Evolutionary conservation across 2,888 invertebrate genomes (phyloP), one percentile per base, ranked within the genome.

Genomic region (Thelaira solivaga): DNA sequence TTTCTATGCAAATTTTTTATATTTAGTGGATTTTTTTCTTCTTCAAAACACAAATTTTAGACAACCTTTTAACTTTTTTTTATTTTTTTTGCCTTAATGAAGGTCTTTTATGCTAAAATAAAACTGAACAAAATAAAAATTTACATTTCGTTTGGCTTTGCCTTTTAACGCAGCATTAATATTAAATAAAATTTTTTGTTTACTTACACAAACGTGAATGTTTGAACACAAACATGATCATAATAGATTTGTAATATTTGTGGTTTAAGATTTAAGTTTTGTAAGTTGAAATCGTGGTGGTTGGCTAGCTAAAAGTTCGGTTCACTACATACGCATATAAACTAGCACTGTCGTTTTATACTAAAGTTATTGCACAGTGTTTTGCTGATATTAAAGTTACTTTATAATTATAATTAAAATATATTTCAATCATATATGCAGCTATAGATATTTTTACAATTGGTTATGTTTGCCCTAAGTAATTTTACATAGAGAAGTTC

Each of bases 121-220:
- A 22, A 11, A 57, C 16, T 26, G 18, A 10, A 29, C 6, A 47
- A 53, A 41, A 68, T 16, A 36, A n/a, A 49, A 72, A 67, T 61
- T 74, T 75, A 75, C 67, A 75, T 61, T 75, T 68, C 24, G 74
- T 67, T 67, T 59, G 39, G 49, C n/a, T n/a, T n/a, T n/a, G n/a
- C n/a, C 41, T 61, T 61, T 67, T 61, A 67, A 67, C 41, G 73
- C 59, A 20, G 29, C 47, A 13, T 61, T 71, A 61, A 61, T 34
- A 51, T 43, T 10, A 43, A 59, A 59, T 59, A 16, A 61, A 47
- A 34, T 36, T 59, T 61, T 34, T 34, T n/a, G 6, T 31, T 59
- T 36, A 41, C 47, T 47, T 26, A 65, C 20, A 51, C 20, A 29
- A 1, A 45, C 26, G 13, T 6, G 36, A 16, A 39, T 11, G 22